phyloP scores from a whole-genome alignment of 2,113 vertebrate genomes.

The Sigmodon hispidus region DNA sequence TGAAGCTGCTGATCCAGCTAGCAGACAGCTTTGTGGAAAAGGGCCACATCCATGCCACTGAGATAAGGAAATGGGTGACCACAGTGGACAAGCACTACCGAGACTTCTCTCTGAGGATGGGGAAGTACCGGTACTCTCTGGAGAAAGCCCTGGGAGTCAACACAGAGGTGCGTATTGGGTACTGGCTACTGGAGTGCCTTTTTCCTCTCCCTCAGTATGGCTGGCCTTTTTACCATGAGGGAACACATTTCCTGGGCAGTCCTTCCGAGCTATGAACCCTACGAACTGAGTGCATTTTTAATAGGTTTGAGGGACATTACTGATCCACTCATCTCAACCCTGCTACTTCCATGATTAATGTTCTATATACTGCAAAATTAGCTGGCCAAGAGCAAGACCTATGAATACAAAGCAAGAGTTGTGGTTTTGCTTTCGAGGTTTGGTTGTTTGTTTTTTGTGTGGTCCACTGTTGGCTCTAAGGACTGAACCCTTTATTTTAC shows the following conservation, averaged over 20 bases:
- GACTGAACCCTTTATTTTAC: slow-evolving; percentile 23
- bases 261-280: neutral
- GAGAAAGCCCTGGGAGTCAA: slow-evolving; percentile 95
- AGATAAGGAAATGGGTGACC: slow-evolving; percentile 98
- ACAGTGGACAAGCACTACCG: slow-evolving; percentile 96
- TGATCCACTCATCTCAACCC: neutral
- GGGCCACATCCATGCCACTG: slow-evolving; percentile 94
- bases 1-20: slow-evolving; percentile 97
- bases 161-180: slow-evolving; percentile 89
- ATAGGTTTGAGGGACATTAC: neutral
- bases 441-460: neutral
- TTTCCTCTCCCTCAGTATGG: neutral
- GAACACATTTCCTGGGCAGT: neutral
- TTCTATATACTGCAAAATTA: neutral
- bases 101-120: slow-evolving; percentile 96
- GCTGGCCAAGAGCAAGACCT: neutral
- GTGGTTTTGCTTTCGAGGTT: too few relatives aligned
- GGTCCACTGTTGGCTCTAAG: slow-evolving; percentile 38
- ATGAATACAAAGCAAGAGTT: neutral
- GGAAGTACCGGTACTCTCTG: slow-evolving; percentile 93
- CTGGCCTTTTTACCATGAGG: fast-evolving
- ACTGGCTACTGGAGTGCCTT: fast-evolving
- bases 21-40: slow-evolving; percentile 98
- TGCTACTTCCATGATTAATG: neutral
- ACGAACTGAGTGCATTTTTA: neutral